Evolutionary conservation across 1,140 invertebrate genomes (phyloP).

Genomic region (Aphelenchoides avenae): DNA sequence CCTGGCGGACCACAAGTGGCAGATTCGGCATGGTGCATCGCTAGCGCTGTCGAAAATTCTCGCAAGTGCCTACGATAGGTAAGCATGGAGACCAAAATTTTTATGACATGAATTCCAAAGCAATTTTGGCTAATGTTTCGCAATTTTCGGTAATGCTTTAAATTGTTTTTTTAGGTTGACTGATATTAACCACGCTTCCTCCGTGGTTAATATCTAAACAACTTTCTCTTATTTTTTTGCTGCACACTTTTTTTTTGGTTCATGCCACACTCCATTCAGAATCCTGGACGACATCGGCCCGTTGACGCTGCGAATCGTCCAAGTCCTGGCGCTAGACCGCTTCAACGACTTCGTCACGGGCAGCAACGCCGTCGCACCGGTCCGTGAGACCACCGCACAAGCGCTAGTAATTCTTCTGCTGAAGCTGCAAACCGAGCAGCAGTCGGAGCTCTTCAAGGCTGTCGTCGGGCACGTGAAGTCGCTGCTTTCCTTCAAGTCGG

Average conservation of each 20-base stretch:
- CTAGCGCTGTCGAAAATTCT: conserved; percentile 35
- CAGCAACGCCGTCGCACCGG: conserved; percentile 51
- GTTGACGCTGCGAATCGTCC: conserved; percentile 17
- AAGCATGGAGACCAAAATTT: background rate
- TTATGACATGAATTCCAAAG: too few relatives aligned
- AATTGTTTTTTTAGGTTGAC: too few relatives aligned
- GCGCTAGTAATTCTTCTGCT: conserved; percentile 28
- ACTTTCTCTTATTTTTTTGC: too few relatives aligned
- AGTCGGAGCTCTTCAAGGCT: conserved; percentile 10
- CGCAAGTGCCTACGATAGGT: conserved; percentile 19
- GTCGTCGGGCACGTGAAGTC: conserved; percentile 11
- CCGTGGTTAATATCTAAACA: too few relatives aligned
- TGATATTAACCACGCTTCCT: too few relatives aligned
- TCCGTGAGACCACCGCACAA: conserved; percentile 40
- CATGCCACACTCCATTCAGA: too few relatives aligned
- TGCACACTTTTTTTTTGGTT: too few relatives aligned
- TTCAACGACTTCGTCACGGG: conserved; percentile 51
- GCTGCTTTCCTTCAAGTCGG: conserved; percentile 13
- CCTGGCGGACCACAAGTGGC: conserved; percentile 33
- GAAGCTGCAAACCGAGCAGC: too few relatives aligned
- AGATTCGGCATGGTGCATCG: conserved; percentile 34
- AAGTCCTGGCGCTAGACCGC: conserved; percentile 35
- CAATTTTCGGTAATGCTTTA: too few relatives aligned
- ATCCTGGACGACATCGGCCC: too few relatives aligned
- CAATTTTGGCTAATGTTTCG: too few relatives aligned